phyloP scores from a whole-genome alignment of 1,140 invertebrate species.

The Lordiphosa stackelbergi region DNA sequence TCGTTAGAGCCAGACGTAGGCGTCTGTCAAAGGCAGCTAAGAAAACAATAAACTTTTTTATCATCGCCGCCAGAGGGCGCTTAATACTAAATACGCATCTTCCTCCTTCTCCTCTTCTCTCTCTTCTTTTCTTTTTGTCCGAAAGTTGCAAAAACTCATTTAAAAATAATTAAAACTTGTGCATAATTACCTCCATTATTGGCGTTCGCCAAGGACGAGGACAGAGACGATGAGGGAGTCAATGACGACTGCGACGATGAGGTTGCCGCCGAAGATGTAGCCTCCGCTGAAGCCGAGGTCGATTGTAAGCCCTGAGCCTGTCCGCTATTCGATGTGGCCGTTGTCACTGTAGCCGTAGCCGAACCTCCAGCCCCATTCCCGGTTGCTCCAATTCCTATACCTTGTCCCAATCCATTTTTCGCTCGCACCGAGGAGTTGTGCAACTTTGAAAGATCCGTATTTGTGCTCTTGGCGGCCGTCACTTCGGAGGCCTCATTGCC shows the following conservation, averaged over 20 bases:
- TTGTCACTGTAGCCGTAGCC: conserved; percentile 44
- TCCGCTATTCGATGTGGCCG: conserved; percentile 63
- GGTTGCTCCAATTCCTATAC: conserved; percentile 77
- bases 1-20: no score
- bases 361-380: conserved; percentile 34
- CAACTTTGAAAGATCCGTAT: conserved; percentile 72
- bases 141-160: conserved; percentile 74
- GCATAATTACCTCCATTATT: conserved; percentile 78
- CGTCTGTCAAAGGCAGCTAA: conserved; percentile 41
- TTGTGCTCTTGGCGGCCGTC: conserved; percentile 76
- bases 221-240: conserved; percentile 59
- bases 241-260: conserved; percentile 64
- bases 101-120: conserved; percentile 13
- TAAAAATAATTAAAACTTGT: conserved; percentile 77
- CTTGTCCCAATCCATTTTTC: conserved; percentile 77
- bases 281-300: conserved; percentile 64
- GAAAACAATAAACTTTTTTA: conserved; percentile 51
- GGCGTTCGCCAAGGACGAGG: conserved; percentile 75
- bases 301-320: conserved; percentile 65
- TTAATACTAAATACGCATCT: conserved; percentile 47
- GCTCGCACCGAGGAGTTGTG: conserved; percentile 79
- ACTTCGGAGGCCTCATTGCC: conserved; percentile 79
- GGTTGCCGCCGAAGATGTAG: conserved; percentile 58
- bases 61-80: conserved; percentile 35
- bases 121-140: conserved; percentile 1